These are phyloP conservation scores for Scaptomyza cyrtandrae DNA, from an alignment of 2,888 invertebrate species.

Conservation along the genomic window DNA sequence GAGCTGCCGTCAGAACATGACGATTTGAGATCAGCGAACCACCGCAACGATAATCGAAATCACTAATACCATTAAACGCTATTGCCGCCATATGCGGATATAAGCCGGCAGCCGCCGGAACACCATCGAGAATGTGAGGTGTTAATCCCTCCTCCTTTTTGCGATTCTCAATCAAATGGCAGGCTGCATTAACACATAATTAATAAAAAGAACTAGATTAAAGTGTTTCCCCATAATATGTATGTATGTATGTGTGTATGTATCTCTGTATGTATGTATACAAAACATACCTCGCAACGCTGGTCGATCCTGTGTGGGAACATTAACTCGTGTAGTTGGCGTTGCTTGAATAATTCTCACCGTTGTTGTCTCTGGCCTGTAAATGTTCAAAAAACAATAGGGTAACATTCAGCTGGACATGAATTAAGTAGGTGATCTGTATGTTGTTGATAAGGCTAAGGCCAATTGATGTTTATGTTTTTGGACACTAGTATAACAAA, in stretches of 20 bases:
- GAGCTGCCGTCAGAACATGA: constrained; percentile 81
- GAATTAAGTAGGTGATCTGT: neutral
- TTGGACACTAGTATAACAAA: constrained; percentile 37
- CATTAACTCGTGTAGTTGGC: constrained; percentile 25
- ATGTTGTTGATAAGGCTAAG: neutral
- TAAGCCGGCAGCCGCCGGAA: constrained; percentile 64
- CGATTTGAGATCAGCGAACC: constrained; percentile 77
- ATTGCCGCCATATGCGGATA: constrained; percentile 83
- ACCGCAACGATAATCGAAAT: constrained; percentile 70
- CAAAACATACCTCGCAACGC: constrained; percentile 56
- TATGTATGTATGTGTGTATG: neutral
- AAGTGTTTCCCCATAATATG: neutral
- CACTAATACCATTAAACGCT: constrained; percentile 58
- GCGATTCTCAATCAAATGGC: constrained; percentile 4
- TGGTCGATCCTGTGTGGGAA: constrained; percentile 47
- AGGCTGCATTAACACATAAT: constrained; percentile 26
- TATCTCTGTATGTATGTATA: neutral
- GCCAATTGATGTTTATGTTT: constrained; percentile 19
- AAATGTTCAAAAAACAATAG: constrained; percentile 4
- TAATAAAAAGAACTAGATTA: neutral
- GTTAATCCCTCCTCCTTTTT: constrained; percentile 30
- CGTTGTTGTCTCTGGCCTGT: constrained; percentile 36
- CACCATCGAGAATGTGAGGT: constrained; percentile 77
- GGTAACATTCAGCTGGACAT: neutral
- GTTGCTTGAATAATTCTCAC: constrained; percentile 13